Base-by-base conservation (phyloP, 2,113 vertebrate species). In the Limanda limanda region DNA sequence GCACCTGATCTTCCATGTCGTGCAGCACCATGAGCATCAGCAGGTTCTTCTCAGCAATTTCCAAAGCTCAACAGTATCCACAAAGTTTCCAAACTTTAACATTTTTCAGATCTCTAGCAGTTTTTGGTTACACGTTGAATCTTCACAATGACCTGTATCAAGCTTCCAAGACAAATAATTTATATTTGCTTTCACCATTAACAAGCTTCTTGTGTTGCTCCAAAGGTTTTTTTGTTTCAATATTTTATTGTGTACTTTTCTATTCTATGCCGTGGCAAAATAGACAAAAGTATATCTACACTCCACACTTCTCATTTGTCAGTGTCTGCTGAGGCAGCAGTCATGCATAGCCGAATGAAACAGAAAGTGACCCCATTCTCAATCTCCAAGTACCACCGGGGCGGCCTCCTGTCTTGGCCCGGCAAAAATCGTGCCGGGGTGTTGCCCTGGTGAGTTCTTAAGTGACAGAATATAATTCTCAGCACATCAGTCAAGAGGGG, bases 401-500 rank as follows among this genome's bases (percentile, higher is more conserved):
- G 57, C 68, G 7, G 63, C 47, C 79, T 45, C 57, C 62, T 20
- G 74, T 72, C 76, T 63, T 55, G 57, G n/a, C 69, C 37, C 10
- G 10, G 73, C 73, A 66, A 78, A 74, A 76, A 58, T 63, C 74
- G 83, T 59, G 62, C 31, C 23, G 81, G 40, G 81, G 76, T 73
- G 76, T 74, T 13, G 57, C 79, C 77, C 81, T 11, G 55, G 82
- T 18, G 74, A 78, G 76, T 69, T 79, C 76, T 70, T 64, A 88
- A 86, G 77, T 90, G 88, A 90, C 90, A 90, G 72, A 88, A 90
- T 84, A 57, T 68, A 87, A 88, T 88, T 91, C 88, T 88, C 75
- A 80, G 68, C 86, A 86, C 90, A 92, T 92, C 84, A 83, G 72
- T 91, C 90, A 88, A 78, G 70, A 74, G 58, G 57, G 70, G 64